Percentiles rank a stretch among this genome's conserved stretches.
phyloP scores from a whole-genome alignment of 2,797 vertebrate species.

The Acipenser transmontanus region DNA sequence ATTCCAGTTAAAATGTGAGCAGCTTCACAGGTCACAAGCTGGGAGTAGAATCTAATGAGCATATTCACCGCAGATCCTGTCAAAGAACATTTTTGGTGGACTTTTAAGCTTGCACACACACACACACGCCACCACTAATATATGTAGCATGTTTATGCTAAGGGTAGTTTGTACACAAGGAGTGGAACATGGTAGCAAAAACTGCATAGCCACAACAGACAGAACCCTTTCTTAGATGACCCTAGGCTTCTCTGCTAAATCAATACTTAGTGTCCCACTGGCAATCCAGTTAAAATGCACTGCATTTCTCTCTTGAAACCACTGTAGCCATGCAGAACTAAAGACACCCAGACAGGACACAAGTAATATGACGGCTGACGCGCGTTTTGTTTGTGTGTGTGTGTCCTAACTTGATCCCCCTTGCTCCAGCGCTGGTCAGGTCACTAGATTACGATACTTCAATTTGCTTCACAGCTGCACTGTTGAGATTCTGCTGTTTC shows the following conservation, averaged over 20 bases:
- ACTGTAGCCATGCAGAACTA: not conserved
- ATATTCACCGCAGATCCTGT: not conserved
- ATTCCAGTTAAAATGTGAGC: not conserved
- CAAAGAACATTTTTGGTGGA: too few species aligned
- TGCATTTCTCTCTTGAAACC: conserved; percentile 14
- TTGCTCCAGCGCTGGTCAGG: not conserved
- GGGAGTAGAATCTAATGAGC: not conserved
- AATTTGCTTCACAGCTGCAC: not conserved
- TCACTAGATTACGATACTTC: not conserved
- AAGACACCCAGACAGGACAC: not conserved
- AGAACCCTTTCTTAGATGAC: not conserved
- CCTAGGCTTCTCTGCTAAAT: too few species aligned
- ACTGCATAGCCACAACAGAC: conserved; percentile 27
- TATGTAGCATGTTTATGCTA: too few species aligned
- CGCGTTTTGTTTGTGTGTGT: conserved; percentile 15
- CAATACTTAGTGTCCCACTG: conserved; percentile 13
- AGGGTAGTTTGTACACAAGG: too few species aligned
- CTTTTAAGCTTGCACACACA: too few species aligned
- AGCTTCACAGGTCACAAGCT: not conserved
- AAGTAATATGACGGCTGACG: conserved; percentile 1
- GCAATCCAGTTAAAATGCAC: conserved; percentile 1
- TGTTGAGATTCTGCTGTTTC: conserved; percentile 17
- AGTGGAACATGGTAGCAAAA: not conserved
- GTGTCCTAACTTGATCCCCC: conserved; percentile 20
- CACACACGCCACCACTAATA: too few species aligned